Base-by-base conservation (phyloP, 2,888 invertebrate species). In the Chymomyza procnemis region DNA sequence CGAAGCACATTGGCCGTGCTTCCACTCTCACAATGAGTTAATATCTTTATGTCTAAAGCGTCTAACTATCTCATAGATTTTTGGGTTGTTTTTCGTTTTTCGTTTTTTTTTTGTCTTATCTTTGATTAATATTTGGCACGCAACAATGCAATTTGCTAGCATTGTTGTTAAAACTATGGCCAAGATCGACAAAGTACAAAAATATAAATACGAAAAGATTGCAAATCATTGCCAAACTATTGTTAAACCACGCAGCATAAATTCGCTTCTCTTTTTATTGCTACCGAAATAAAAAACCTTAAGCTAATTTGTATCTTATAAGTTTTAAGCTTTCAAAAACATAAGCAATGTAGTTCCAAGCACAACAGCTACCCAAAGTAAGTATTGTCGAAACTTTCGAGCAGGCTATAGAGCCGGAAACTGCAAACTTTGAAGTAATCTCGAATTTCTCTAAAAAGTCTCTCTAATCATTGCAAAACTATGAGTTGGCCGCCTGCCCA, bases 61-160 rank as follows among this genome's bases (percentile, higher is more conserved):
- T 41, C 9, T 12, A 41, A 12, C 9, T 41, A 41, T 61, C 70
- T 74, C 61, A 59, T 55, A 63, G 69, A 54, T 56, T 54, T 76
- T 52, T 67, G n/a, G n/a, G n/a, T 75, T 69, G 50, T 22, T 21
- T 16, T 50, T 21, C 18, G 30, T 30, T 22, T 18, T 48, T 59
- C 64, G n/a, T 74, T 71, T 71, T 41, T 47, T 21, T 55, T 61
- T 71, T 69, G 63, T 54, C 69, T 63, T 67, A 56, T 41, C 64
- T 72, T 74, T 82, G 80, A 81, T 81, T 84, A 74, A 81, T 79
- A 78, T 81, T 80, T 82, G 82, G 83, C 81, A 81, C 85, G 81
- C 81, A 80, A 81, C 85, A 81, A 67, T 85, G 85, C 82, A 78
- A 81, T 81, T 85, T 81, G 69, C 66, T 30, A 61, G 52, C 46